Base-by-base conservation (phyloP, 1,140 invertebrate genomes). In the Drosophila azteca region DNA sequence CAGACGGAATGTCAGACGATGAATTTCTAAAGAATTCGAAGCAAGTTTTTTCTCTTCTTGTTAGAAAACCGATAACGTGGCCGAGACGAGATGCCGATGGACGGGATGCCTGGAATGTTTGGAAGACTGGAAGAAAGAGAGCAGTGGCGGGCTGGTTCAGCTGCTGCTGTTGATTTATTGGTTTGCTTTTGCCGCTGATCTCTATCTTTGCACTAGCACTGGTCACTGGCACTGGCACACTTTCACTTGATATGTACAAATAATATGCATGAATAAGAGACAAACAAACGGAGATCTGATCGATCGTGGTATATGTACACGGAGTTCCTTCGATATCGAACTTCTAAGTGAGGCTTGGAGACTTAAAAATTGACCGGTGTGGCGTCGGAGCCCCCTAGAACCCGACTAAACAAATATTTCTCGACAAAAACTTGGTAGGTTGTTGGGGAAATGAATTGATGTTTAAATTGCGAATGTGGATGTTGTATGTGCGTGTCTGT, bases 1-100 rank as follows among this genome's bases (percentile, higher is more conserved):
- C 31, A 35, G 3, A 35, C 8, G 31, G 31, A 31, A 31, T 51
- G 13, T 15, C 8, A 20, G 51, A 20, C 66, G 24, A 35, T 46
- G 15, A 52, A 35, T 59, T 35, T 74, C 63, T 50, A 1, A 11
- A 62, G 69, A 73, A 74, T 51, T 52, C 29, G 49, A 20, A 44
- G 41, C 15, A 11, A 43, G 50, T 50, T 43, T 65, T 44, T 68
- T 55, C 24, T 49, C 17, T 52, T 22, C 51, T 61, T 26, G 53
- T 65, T 66, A 57, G 48, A 63, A 74, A 80, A 65, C 58, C 73
- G 69, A 73, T 74, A 85, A 85, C 81, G 81, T 85, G 81, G 81
- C 81, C 58, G 7, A 17, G 59, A 15, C 4, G 11, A 2, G 45
- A 48, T 39, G 22, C 54, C 31, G 31, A 31, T 31, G 31, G 8